Conservation (phyloP, 2,113 vertebrate genomes). For the Tragelaphus imberbis region DNA sequence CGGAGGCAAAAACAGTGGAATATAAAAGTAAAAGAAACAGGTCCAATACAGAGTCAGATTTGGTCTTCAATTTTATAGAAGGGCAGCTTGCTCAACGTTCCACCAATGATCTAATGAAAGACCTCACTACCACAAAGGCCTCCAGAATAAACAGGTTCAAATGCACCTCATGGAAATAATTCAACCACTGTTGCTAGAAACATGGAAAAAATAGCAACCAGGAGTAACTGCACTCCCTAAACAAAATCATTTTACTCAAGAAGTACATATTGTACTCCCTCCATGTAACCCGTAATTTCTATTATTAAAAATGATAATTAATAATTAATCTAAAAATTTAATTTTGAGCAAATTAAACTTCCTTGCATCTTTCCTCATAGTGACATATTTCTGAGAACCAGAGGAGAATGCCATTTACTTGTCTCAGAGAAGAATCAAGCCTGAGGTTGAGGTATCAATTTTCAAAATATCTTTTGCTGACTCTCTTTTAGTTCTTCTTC, state of each 20-base stretch:
- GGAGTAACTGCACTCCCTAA: background rate
- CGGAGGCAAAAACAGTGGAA: background rate
- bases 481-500: background rate
- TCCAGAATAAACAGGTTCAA: background rate
- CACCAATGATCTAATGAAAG: background rate
- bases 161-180: background rate
- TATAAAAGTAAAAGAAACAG: background rate
- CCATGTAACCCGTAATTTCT: background rate
- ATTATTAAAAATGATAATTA: no score
- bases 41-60: background rate
- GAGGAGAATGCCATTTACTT: background rate
- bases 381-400: background rate
- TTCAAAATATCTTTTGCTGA: constrained; percentile 7
- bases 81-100: background rate
- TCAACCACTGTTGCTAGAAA: background rate
- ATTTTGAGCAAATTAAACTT: background rate
- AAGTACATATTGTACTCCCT: background rate
- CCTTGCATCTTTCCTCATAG: background rate
- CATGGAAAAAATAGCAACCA: background rate
- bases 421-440: background rate
- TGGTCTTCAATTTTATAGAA: background rate
- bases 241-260: background rate
- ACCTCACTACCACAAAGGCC: background rate
- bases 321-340: background rate
- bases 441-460: background rate